phyloP scores from a whole-genome alignment of 1,140 invertebrate genomes.

The Scylla paramamosain region DNA sequence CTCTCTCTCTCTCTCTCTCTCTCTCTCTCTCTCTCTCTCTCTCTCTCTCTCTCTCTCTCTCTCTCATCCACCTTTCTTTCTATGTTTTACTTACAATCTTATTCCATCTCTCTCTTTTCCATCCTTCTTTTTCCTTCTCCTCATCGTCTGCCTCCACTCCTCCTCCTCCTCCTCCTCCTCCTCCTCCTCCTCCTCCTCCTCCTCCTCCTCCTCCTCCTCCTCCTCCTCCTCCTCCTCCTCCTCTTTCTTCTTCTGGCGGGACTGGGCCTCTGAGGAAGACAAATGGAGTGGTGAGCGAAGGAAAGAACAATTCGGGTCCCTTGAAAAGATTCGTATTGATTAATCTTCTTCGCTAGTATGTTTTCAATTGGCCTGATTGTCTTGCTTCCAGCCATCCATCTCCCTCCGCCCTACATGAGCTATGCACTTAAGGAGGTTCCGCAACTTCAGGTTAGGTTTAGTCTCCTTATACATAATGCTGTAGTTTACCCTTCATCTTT shows the following conservation, averaged over 20 bases:
- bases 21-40: neutral
- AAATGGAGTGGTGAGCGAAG: slow-evolving; percentile 72
- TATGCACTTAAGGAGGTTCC: slow-evolving; percentile 3
- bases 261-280: slow-evolving; percentile 65
- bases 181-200: neutral
- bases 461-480: too few species aligned
- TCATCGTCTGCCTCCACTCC: neutral
- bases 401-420: slow-evolving; percentile 31
- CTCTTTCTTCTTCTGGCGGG: slow-evolving; percentile 43
- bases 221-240: neutral
- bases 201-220: slow-evolving; percentile 6
- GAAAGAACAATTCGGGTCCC: slow-evolving; percentile 73
- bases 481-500: neutral
- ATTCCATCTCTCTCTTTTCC: neutral
- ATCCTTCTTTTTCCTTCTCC: neutral
- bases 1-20: neutral
- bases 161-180: neutral
- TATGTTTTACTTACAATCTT: neutral
- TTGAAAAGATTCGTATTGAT: slow-evolving; percentile 72
- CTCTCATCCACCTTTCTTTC: neutral
- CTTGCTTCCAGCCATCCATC: slow-evolving; percentile 60
- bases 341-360: slow-evolving; percentile 68
- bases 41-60: neutral
- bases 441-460: too few species aligned
- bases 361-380: slow-evolving; percentile 75